These are phyloP conservation scores for Allobates femoralis DNA, from an alignment of 2,797 vertebrate species.

Conservation along the genomic window DNA sequence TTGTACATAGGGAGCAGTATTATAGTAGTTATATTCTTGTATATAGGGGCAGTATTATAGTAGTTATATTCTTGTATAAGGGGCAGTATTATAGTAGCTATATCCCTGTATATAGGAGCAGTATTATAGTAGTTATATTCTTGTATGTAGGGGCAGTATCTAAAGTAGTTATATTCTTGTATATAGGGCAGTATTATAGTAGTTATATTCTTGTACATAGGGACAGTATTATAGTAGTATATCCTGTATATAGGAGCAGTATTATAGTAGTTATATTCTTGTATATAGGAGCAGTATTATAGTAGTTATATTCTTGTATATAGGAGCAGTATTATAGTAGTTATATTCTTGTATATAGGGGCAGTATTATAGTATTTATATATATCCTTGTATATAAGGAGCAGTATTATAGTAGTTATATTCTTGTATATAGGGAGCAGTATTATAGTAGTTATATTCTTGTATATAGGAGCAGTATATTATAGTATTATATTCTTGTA, in stretches of 20 bases:
- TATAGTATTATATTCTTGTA: conserved; percentile 11
- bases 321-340: neutral
- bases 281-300: conserved; percentile 2
- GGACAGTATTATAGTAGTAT: conserved; percentile 6
- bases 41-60: neutral
- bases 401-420: conserved; percentile 10
- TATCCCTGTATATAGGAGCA: neutral
- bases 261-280: conserved; percentile 5
- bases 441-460: no score
- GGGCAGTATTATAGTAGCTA: neutral
- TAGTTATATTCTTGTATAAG: neutral
- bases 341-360: neutral
- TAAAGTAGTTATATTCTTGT: neutral
- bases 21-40: conserved; percentile 4
- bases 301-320: conserved; percentile 1
- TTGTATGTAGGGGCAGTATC: neutral
- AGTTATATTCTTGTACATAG: conserved; percentile 9
- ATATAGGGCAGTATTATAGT: conserved; percentile 3
- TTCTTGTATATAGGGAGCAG: neutral
- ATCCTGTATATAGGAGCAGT: neutral
- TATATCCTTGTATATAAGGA: neutral
- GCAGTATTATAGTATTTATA: neutral
- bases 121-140: neutral
- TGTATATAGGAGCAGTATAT: conserved; percentile 7
- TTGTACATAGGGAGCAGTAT: neutral